Evolutionary conservation across 2,888 invertebrate genomes (phyloP), one percentile per base, ranked within the genome.

Genomic region (Agrochola litura): DNA sequence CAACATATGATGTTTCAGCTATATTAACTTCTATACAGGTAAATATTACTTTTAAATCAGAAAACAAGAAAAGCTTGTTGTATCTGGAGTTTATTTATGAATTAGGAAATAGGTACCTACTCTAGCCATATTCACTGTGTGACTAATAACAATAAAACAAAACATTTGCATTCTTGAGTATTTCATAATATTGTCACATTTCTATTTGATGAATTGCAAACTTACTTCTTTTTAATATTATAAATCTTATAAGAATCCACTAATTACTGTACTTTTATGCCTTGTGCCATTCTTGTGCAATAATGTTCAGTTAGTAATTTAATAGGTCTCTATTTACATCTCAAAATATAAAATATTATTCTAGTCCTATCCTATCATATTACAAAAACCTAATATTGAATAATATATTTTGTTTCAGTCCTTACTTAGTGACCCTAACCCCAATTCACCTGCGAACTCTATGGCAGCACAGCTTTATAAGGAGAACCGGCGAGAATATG

Each of bases 11-110:
- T 97, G 99, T 99, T 77, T 99, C 99, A 90, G 99, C 99, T 91
- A 99, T 99, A 95, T 97, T 99, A 97, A 99, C 99, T 94, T 99
- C 99, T 93, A 99, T 99, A 97, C 99, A 99, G 98, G 99, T 99
- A 97, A 96, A 77, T 63, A 74, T 60, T 64, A 30, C 0, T 52
- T 60, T 14, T 46, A 43, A 69, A 58, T 84, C 37, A 22, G n/a
- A 19, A 63, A 52, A 77, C 16, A 63, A 1, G 30, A 22, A 46
- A 65, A 30, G 2, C 9, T 46, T 46, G 16, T 81, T 6, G 3
- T 19, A 19, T 30, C 30, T 25, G 22, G 5, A 67, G 19, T 49
- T n/a, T 43, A 37, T 82, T 54, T 25, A 41, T n/a, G 3, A 41
- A 49, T 63, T 14, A n/a, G n/a, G 41, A 49, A 19, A 54, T 54